Conservation (phyloP, 2,113 vertebrate genomes). For the Phalacrocorax brasilianus region DNA sequence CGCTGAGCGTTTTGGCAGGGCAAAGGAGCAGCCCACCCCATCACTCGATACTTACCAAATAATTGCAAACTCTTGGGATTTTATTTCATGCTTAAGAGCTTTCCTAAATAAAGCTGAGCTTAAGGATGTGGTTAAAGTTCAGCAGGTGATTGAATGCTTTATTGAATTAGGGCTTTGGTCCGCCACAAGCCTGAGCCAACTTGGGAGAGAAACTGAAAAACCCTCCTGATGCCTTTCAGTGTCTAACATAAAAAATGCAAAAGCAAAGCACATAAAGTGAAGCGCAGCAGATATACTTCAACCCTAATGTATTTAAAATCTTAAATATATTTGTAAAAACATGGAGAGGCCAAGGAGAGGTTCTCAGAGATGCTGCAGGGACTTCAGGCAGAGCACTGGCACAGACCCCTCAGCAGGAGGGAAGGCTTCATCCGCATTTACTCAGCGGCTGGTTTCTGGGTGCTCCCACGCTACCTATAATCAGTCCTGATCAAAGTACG, state of each 20-base stretch:
- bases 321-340: background rate
- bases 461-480: background rate
- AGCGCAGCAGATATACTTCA: background rate
- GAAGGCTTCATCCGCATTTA: background rate
- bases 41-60: background rate
- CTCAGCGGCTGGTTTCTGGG: background rate
- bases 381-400: background rate
- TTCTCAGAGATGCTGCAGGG: background rate
- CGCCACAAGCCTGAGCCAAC: background rate
- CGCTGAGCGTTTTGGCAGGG: rapidly evolving
- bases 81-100: background rate
- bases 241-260: background rate
- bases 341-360: background rate
- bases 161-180: background rate
- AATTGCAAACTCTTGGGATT: background rate
- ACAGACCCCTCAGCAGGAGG: background rate
- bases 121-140: background rate
- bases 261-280: background rate
- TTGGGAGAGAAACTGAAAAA: background rate
- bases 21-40: background rate
- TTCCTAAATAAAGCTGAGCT: background rate
- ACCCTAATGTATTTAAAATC: background rate
- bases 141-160: background rate
- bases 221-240: background rate
- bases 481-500: background rate